Conservation (phyloP, 2,888 invertebrate species). For the Tanaodytes sp. region DNA sequence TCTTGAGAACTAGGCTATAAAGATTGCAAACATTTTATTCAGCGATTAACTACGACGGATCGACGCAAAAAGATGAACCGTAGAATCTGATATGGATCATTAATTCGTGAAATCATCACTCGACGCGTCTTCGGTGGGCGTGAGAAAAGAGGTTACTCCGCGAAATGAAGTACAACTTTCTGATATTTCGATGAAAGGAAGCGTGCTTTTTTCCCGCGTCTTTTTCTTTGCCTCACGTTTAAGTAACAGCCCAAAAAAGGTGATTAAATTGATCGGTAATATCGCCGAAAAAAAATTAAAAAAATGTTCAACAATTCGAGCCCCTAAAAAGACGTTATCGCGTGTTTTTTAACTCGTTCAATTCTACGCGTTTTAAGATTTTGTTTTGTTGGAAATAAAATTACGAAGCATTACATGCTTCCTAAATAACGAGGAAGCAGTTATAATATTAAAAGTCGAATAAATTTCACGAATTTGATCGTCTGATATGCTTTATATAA, state of each 20-base stretch:
- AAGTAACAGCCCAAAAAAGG: too few relatives aligned
- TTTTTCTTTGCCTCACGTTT: too few relatives aligned
- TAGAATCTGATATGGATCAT: slow-evolving; percentile 59
- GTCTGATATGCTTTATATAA: slow-evolving; percentile 27
- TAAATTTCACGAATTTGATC: slow-evolving; percentile 13
- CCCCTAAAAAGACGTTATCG: too few relatives aligned
- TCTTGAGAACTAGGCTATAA: slow-evolving; percentile 57
- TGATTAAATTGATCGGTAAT: too few relatives aligned
- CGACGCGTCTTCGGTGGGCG: slow-evolving; percentile 54
- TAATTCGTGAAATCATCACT: slow-evolving; percentile 59
- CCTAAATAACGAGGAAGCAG: too few relatives aligned
- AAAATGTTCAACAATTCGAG: too few relatives aligned
- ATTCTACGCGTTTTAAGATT: too few relatives aligned
- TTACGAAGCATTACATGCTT: too few relatives aligned
- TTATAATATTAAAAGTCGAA: too few relatives aligned
- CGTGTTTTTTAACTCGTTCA: too few relatives aligned
- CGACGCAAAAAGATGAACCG: slow-evolving; percentile 46
- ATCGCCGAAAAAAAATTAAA: too few relatives aligned
- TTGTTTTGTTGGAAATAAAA: too few relatives aligned
- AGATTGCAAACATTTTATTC: slow-evolving; percentile 41
- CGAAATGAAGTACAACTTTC: slow-evolving; percentile 36
- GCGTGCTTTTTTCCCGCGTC: slow-evolving; percentile 16
- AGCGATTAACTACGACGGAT: slow-evolving; percentile 45
- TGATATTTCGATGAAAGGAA: slow-evolving; percentile 38
- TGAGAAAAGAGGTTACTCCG: slow-evolving; percentile 59